These are phyloP conservation scores for Myzus persicae DNA, from an alignment of 1,140 invertebrate species.

Conservation along the genomic window DNA sequence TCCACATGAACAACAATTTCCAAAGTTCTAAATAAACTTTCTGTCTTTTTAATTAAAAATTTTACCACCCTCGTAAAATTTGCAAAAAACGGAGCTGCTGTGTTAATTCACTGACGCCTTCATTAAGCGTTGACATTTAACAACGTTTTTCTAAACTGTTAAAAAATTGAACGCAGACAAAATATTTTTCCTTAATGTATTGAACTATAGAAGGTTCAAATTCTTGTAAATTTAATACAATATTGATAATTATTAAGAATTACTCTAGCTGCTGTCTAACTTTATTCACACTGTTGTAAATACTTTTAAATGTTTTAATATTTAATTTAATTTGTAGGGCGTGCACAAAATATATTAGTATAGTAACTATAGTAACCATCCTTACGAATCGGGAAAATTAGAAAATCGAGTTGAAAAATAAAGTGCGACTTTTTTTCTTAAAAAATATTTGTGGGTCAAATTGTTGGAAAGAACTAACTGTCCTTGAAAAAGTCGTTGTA, in stretches of 20 bases:
- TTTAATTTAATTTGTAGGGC: not conserved
- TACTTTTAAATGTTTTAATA: not conserved
- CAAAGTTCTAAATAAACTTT: no score
- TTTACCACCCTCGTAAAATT: no score
- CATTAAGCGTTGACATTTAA: no score
- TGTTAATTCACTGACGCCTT: no score
- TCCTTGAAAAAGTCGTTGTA: not conserved
- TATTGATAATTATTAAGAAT: no score
- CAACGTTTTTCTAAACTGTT: no score
- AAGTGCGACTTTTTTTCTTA: not conserved
- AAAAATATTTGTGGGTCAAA: not conserved
- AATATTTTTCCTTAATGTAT: not conserved
- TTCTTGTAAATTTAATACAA: not conserved
- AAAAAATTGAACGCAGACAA: no score
- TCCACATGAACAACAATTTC: no score
- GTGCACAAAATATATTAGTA: not conserved
- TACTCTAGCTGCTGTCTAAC: not conserved
- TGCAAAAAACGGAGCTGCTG: no score
- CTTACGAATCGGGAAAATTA: not conserved
- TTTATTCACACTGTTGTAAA: no score
- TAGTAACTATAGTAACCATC: no score
- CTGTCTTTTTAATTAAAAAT: no score
- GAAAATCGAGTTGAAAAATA: not conserved
- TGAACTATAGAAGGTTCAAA: not conserved
- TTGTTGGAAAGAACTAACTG: not conserved